Evolutionary conservation across 2,888 invertebrate genomes (phyloP), one percentile per base, ranked within the genome.

Genomic region (Phortica magna): DNA sequence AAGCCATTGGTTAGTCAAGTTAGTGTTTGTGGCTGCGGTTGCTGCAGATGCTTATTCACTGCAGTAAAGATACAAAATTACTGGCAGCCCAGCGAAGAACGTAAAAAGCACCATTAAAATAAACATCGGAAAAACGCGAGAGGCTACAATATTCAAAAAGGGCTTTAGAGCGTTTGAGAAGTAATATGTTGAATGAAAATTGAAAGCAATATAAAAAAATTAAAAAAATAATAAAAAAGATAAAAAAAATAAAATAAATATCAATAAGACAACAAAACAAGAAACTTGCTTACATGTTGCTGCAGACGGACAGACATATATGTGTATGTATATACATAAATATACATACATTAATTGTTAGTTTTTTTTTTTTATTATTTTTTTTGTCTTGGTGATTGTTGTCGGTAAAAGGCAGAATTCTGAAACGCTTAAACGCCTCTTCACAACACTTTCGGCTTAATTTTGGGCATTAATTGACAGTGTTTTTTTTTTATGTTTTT

Each of bases 361-460:
- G 61, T 17, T 61, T 61, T 7, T n/a, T 17, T 17, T 61, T 61
- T 9, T 61, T 70, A 53, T 70, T 65, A 65, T 65, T 57, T 42
- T 73, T 3, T 5, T 22, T 70, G 70, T 48, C 70, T 43, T 73
- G 61, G 39, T 12, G 41, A 31, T 14, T 53, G 39, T 43, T 17
- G 68, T 12, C 17, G 71, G 59, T 74, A 74, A 81, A 80, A 73
- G 85, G 81, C 83, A 82, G 83, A 76, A 83, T 85, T 83, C 88
- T 88, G 88, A 85, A 90, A 89, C 85, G 87, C 89, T 89, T 90
- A 89, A 89, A 90, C 89, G 90, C 90, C 89, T 90, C 90, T 89
- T 86, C 85, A 82, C 89, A 87, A 90, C 90, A 90, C 88, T 89
- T 87, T 87, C 86, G 80, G 78, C 77, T 81, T 77, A 76, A 76